Conservation (phyloP, 2,888 invertebrate genomes). For the Rutpela maculata region DNA sequence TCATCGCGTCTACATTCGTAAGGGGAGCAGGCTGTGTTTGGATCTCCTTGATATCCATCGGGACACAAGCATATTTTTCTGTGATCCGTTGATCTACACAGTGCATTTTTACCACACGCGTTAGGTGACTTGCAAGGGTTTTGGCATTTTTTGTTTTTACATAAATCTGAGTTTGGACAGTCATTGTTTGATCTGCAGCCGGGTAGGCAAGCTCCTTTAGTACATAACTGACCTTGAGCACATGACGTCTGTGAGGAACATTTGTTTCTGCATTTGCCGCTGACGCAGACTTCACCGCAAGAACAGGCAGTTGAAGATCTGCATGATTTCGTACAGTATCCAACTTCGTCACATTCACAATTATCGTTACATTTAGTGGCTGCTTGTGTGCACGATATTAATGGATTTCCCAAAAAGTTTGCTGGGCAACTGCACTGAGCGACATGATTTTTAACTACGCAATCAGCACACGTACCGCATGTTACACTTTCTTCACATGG, state of each 20-base stretch:
- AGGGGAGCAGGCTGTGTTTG: conserved; percentile 83
- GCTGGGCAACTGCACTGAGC: conserved; percentile 90
- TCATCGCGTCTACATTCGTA: conserved; percentile 86
- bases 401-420: conserved; percentile 88
- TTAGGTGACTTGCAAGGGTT: conserved; percentile 81
- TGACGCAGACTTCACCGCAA: conserved; percentile 87
- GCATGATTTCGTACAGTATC: conserved; percentile 86
- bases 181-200: conserved; percentile 89
- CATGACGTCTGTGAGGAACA: conserved; percentile 84
- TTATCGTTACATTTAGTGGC: conserved; percentile 83
- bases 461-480: conserved; percentile 90
- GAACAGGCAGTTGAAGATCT: conserved; percentile 81
- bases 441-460: conserved; percentile 88
- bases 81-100: conserved; percentile 88
- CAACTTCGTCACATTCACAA: conserved; percentile 88
- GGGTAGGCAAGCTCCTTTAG: conserved; percentile 82
- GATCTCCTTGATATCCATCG: conserved; percentile 89
- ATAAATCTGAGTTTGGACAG: conserved; percentile 86
- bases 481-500: conserved; percentile 85
- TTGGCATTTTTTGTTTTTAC: conserved; percentile 82
- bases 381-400: conserved; percentile 85
- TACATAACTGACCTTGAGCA: conserved; percentile 85
- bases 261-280: conserved; percentile 83
- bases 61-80: conserved; percentile 91
- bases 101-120: conserved; percentile 88